Percentiles rank a stretch among this genome's conserved stretches.
Conservation (phyloP, 2,113 vertebrate genomes). For the Herpailurus yagouaroundi region DNA sequence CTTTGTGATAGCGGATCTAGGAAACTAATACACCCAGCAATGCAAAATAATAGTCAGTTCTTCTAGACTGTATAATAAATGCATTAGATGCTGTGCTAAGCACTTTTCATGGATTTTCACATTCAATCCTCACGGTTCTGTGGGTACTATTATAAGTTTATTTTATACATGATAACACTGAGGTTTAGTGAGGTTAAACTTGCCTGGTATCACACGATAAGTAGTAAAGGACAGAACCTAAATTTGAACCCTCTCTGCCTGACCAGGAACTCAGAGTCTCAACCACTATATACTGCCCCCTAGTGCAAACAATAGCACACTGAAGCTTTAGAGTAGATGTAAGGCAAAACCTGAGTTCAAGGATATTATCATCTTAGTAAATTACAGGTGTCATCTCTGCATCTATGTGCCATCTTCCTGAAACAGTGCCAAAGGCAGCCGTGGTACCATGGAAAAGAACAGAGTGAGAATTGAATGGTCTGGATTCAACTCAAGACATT, state of each 20-base stretch:
- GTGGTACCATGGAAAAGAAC: neutral
- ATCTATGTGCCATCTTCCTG: neutral
- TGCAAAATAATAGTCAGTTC: neutral
- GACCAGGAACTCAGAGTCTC: neutral
- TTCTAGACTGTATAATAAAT: neutral
- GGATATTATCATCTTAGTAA: neutral
- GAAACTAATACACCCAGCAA: neutral
- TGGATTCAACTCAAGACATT: neutral
- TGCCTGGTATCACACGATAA: neutral
- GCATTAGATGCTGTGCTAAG: neutral
- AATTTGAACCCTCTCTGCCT: neutral
- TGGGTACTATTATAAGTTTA: neutral
- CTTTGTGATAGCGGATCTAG: neutral
- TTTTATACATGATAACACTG: neutral
- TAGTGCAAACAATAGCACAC: accelerated
- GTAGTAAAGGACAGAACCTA: neutral
- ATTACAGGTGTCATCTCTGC: neutral
- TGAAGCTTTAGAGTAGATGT: neutral
- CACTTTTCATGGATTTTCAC: neutral
- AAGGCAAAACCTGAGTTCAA: neutral
- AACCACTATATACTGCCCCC: neutral
- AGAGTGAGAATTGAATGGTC: neutral
- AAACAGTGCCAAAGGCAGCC: neutral
- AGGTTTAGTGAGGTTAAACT: neutral
- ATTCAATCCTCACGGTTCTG: neutral